Evolutionary conservation across 2,797 vertebrate species (phyloP), one percentile per base, ranked within the genome.

Genomic region (Octomys mimax): DNA sequence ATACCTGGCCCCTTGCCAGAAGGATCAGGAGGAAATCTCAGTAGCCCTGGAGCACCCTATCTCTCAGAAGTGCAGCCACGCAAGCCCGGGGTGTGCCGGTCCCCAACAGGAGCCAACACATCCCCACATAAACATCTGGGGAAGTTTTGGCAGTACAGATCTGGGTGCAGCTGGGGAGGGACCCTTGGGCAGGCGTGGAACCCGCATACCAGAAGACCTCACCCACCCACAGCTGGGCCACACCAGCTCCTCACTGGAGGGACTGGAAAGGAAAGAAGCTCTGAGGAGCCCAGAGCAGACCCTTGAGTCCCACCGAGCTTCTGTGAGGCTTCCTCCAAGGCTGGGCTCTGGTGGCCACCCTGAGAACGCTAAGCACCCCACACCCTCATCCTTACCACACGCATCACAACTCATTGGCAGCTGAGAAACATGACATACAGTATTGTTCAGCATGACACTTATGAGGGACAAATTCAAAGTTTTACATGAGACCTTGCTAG

Each of bases 171-270:
- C 59, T 39, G 5, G 6, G 92, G 36, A 80, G 31, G 42, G 73
- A 13, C 26, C 78, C 33, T 33, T 8, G 6, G 39, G 59, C 59
- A 24, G 79, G 52, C 61, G 21, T 36, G 31, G 52, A 24, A 6
- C 70, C 2, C 6, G 7, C 54, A 33, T 18, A 19, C 2, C 0
- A 10, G 3, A 1, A 22, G 75, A 49, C 42, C 77, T 46, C 10
- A 0, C 33, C 33, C 6, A 39, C 39, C 8, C 46, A 68, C 11
- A 22, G 0, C 83, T 19, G 0, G 0, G 70, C 26, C 46, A 26
- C 0, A 0, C 0, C 22, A 39, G 46, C 33, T 26, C 54, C 57
- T 62, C 33, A 1, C 22, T 24, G 6, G 52, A 19, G 3, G 71
- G 46, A 33, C 0, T 18, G 28, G 39, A 12, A 12, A 46, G 28